Evolutionary conservation across 2,797 vertebrate genomes (phyloP).

Genomic region (Psittacula echo): DNA sequence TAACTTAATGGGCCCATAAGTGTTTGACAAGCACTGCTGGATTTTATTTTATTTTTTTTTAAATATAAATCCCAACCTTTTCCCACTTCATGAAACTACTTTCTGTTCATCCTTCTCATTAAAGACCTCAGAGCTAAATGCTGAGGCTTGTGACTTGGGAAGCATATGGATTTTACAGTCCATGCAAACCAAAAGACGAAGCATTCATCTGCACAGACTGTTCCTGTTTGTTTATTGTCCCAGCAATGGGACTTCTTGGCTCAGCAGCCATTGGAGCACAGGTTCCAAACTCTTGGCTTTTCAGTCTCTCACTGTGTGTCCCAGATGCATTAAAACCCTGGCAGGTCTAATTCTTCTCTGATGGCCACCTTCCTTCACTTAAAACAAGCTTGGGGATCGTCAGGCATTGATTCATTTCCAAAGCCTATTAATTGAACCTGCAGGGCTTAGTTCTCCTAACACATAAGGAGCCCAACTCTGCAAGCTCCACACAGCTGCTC

Average conservation of each 20-base stretch:
- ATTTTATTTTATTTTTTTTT: neutral
- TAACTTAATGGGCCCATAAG: neutral
- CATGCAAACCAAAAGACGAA: neutral
- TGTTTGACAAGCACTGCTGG: neutral
- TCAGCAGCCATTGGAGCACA: neutral
- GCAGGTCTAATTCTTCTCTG: conserved; percentile 11
- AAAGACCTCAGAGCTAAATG: neutral
- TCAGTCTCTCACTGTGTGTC: conserved; percentile 23
- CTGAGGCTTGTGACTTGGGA: neutral
- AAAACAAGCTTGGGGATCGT: neutral
- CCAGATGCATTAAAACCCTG: conserved; percentile 41
- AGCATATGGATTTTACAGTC: conserved; percentile 11
- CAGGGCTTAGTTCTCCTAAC: neutral
- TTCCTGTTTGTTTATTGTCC: conserved; percentile 50
- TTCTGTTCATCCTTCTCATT: conserved; percentile 8
- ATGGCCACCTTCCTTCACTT: conserved; percentile 9
- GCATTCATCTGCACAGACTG: neutral
- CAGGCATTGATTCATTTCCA: conserved; percentile 52
- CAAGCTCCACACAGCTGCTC: neutral
- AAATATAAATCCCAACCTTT: neutral
- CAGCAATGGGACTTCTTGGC: conserved; percentile 44
- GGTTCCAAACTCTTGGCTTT: conserved; percentile 31
- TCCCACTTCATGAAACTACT: neutral
- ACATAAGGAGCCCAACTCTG: neutral
- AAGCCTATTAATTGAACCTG: neutral